Evolutionary conservation across 2,113 vertebrate genomes (phyloP), one percentile per base, ranked within the genome.

Genomic region (Picathartes gymnocephalus): DNA sequence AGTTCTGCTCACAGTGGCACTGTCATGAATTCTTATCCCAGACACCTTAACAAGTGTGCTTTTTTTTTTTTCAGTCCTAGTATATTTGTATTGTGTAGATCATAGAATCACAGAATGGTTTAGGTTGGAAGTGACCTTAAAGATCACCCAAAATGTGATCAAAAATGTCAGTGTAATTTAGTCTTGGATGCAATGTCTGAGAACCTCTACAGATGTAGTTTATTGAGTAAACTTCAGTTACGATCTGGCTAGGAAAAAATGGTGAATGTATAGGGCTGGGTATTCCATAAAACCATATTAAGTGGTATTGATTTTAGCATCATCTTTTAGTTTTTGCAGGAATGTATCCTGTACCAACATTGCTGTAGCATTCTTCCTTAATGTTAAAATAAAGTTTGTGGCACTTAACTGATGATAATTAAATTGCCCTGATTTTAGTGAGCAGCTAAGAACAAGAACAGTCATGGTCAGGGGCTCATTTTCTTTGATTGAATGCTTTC

Each of bases 11-110:
- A 10, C 54, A 69, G 0, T 27, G 15, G 22, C 25, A 14, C 18
- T 0, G 0, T 39, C 12, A 1, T 37, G 22, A 28, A 20, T 62
- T 62, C 12, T 2, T 39, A 30, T 23, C 68, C 44, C 40, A 51
- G n/a, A 33, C 37, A n/a, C 23, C n/a, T 54, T 33, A 83, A 33
- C 7, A 20, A 30, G 30, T 37, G 20, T 39, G 4, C 2, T 23
- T 25, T 64, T 42, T 33, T 39, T 39, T 5, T 25, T 74, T 50
- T n/a, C 21, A 56, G 33, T 70, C 13, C 25, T 54, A 7, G 0
- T 45, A 4, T 51, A 35, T 73, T 92, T 92, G 19, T 56, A 19
- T 64, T 81, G 13, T 25, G 8, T 16, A 47, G 39, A 3, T 74
- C 11, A 39, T 21, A 39, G 19, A 45, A 39, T 73, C 20, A 39